Conservation (phyloP, 2,888 invertebrate genomes). For the Tipula unca region DNA sequence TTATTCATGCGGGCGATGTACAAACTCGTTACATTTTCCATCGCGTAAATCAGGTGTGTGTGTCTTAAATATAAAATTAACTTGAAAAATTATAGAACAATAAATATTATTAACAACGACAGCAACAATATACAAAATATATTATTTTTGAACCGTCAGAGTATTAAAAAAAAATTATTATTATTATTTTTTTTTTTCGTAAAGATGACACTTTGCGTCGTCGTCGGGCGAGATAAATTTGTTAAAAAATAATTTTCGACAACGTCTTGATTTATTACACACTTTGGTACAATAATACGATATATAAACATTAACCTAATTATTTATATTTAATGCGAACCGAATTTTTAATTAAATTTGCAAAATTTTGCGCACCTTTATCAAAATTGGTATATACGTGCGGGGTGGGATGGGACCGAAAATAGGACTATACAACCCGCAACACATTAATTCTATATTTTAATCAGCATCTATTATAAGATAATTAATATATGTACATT, state of each 20-base stretch:
- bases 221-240: neutral
- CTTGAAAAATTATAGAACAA: neutral
- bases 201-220: neutral
- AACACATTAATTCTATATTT: neutral
- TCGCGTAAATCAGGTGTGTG: neutral
- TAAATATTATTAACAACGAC: no score
- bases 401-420: neutral
- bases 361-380: neutral
- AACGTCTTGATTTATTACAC: neutral
- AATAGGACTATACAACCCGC: neutral
- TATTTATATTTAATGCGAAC: neutral
- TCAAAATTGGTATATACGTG: neutral
- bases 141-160: neutral
- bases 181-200: no score
- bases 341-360: neutral
- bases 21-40: neutral
- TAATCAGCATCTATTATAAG: neutral
- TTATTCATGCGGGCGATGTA: neutral
- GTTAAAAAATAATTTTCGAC: neutral
- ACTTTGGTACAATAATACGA: neutral
- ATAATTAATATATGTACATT: neutral
- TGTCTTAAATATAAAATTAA: neutral
- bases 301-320: neutral
- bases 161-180: no score
- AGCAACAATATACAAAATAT: neutral